These are phyloP conservation scores for Styela clava DNA, from an alignment of 23 tunicate species.

Conservation along the genomic window DNA sequence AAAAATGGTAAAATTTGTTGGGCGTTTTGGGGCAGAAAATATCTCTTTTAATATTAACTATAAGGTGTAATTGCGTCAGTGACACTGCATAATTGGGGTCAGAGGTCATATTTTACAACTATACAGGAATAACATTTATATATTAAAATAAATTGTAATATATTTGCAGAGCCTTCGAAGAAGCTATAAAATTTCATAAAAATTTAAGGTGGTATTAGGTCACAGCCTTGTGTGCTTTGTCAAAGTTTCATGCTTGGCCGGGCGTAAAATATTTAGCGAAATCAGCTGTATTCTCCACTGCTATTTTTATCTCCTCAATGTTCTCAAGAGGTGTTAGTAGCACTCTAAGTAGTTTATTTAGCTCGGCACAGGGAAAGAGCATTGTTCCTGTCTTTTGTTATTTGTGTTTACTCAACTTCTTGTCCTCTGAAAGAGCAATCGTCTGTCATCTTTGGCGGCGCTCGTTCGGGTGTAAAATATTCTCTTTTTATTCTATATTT, in stretches of 20 bases:
- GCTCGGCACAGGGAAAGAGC: not conserved
- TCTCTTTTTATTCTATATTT: too few relatives aligned
- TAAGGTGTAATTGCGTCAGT: too few relatives aligned
- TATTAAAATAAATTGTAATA: too few relatives aligned
- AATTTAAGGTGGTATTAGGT: too few relatives aligned
- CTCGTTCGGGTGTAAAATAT: not conserved
- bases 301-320: not conserved
- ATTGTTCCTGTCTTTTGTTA: constrained; percentile 16
- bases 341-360: not conserved
- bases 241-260: not conserved
- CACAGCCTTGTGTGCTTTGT: not conserved
- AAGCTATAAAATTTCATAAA: too few relatives aligned
- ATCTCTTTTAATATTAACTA: too few relatives aligned
- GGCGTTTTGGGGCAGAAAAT: too few relatives aligned
- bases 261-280: not conserved
- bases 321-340: not conserved
- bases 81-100: too few relatives aligned
- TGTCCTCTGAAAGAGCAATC: constrained; percentile 8
- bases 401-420: constrained; percentile 16
- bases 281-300: not conserved
- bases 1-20: too few relatives aligned
- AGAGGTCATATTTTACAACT: too few relatives aligned
- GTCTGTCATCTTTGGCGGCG: not conserved
- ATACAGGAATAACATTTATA: too few relatives aligned
- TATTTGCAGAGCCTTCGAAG: too few relatives aligned